Percentiles rank a stretch among this genome's conserved stretches.
Evolutionary conservation across 2,113 vertebrate species (phyloP).

Genomic region (Pavo muticus): DNA sequence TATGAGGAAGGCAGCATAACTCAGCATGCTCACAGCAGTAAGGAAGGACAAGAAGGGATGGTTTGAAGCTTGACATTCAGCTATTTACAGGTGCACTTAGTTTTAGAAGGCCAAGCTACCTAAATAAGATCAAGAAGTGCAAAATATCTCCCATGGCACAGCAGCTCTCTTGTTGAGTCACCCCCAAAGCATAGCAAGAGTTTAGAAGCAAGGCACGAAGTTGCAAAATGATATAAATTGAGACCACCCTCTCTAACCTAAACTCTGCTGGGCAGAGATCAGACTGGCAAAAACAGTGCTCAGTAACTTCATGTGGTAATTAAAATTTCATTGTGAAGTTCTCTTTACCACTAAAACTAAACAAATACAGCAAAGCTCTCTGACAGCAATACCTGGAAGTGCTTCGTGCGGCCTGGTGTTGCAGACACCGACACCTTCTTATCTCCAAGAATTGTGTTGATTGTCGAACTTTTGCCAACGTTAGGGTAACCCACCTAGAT

Average conservation of each 20-base stretch:
- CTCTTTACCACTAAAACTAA: not conserved
- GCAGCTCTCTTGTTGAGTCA: not conserved
- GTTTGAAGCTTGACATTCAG: not conserved
- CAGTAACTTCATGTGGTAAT: not conserved
- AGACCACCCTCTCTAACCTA: not conserved
- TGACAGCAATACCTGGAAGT: conserved; percentile 90
- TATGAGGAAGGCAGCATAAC: not conserved
- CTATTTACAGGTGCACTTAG: not conserved
- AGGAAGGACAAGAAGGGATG: not conserved
- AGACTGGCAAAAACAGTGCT: not conserved
- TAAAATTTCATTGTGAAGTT: not conserved
- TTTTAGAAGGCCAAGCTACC: not conserved
- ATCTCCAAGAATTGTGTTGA: conserved; percentile 95
- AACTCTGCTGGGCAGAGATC: not conserved
- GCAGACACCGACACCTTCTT: conserved; percentile 98
- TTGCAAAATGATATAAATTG: not conserved
- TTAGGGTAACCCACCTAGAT: conserved; percentile 95
- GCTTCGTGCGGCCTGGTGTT: conserved; percentile 96
- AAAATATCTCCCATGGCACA: not conserved
- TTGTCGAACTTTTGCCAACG: conserved; percentile 97
- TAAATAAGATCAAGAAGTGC: not conserved
- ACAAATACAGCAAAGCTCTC: not conserved
- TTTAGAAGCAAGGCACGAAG: not conserved
- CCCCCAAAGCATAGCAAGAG: not conserved
- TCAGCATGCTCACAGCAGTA: not conserved